Percentiles rank a stretch among this genome's conserved stretches.
phyloP scores from a whole-genome alignment of 1,140 invertebrate species.

The Vanessa atalanta region DNA sequence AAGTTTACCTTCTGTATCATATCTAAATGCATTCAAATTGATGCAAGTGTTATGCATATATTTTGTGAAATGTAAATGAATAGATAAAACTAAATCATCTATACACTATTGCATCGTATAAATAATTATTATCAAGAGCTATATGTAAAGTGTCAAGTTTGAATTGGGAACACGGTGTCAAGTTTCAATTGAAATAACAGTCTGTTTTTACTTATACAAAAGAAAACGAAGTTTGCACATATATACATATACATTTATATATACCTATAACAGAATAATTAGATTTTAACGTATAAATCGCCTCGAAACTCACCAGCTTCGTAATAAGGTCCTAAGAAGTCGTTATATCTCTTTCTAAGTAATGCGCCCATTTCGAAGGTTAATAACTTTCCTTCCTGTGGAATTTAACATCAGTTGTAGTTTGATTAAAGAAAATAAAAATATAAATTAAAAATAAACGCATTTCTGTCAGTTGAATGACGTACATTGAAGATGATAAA shows the following conservation, averaged over 20 bases:
- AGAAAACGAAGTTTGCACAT: too few relatives aligned
- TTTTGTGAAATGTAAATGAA: background rate
- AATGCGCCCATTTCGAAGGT: slow-evolving; percentile 83
- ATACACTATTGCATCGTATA: background rate
- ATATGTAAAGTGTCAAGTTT: too few relatives aligned
- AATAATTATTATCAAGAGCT: too few relatives aligned
- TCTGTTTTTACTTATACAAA: too few relatives aligned
- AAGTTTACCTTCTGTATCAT: too few relatives aligned
- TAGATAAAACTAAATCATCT: background rate
- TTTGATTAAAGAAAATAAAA: background rate
- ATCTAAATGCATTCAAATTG: background rate
- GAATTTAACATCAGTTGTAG: slow-evolving; percentile 15
- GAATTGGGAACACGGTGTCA: too few relatives aligned
- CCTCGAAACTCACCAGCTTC: slow-evolving; percentile 62
- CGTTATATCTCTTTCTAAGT: slow-evolving; percentile 81
- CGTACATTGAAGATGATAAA: slow-evolving; percentile 60
- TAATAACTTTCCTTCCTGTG: slow-evolving; percentile 82
- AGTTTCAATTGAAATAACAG: too few relatives aligned
- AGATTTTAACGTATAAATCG: background rate
- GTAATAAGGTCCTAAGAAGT: slow-evolving; percentile 81
- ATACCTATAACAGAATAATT: too few relatives aligned
- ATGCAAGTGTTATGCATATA: background rate
- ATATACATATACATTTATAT: too few relatives aligned
- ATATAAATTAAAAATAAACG: slow-evolving; percentile 17
- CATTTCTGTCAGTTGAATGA: slow-evolving; percentile 45